phyloP scores from a whole-genome alignment of 2,113 vertebrate species.

The Hymenochirus boettgeri region DNA sequence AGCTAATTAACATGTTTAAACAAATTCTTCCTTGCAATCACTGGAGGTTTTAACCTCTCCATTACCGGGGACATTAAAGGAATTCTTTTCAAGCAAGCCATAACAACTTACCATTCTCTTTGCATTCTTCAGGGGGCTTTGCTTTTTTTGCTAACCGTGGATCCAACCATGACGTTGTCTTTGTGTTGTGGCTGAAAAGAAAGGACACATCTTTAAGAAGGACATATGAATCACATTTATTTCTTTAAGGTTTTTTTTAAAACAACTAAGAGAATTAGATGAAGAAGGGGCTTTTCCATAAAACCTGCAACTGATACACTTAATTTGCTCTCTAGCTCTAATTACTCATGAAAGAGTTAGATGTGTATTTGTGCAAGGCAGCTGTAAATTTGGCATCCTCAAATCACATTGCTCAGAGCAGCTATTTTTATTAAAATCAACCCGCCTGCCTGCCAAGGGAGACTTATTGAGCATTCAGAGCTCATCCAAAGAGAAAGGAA shows the following conservation, averaged over 20 bases:
- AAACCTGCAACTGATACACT: conserved; percentile 89
- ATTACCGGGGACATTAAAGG: conserved; percentile 13
- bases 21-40: conserved; percentile 51
- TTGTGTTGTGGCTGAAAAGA: conserved; percentile 97
- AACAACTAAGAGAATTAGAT: conserved; percentile 12
- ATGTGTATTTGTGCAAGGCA: conserved; percentile 72
- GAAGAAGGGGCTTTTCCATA: conserved; percentile 66
- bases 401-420: conserved; percentile 72
- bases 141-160: conserved; percentile 97
- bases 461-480: conserved; percentile 74
- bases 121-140: conserved; percentile 98
- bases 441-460: conserved; percentile 71
- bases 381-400: conserved; percentile 80
- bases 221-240: conserved; percentile 72
- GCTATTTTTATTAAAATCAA: conserved; percentile 84
- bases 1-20: conserved; percentile 42
- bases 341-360: conserved; percentile 77
- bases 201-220: conserved; percentile 77
- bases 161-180: conserved; percentile 99
- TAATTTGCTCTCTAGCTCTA: conserved; percentile 90
- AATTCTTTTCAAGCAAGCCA: conserved; percentile 53
- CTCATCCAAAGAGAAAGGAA: conserved; percentile 75
- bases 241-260: conserved; percentile 63
- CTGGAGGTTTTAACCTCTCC: background rate
- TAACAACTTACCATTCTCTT: conserved; percentile 91